Evolutionary conservation across 2,797 vertebrate species (phyloP).

Genomic region (Cryptoprocta ferox): DNA sequence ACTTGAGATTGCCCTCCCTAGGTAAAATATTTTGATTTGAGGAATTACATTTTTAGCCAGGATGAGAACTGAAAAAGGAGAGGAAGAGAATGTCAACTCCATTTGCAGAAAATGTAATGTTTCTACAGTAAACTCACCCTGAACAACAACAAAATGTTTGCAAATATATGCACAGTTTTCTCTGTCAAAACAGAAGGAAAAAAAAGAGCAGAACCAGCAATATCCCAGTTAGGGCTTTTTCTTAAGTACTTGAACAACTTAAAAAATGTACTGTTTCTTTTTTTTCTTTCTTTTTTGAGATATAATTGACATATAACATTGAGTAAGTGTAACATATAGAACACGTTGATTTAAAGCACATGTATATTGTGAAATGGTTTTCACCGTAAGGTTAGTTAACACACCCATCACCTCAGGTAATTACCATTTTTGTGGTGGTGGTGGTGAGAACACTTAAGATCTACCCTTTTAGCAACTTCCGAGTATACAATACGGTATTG

Average conservation of each 20-base stretch:
- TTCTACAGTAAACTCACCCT: background rate
- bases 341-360: background rate
- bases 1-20: conserved; percentile 36
- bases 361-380: background rate
- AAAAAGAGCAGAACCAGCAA: background rate
- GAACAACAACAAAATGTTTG: background rate
- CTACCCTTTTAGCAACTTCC: background rate
- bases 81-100: background rate
- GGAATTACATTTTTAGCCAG: conserved; percentile 27
- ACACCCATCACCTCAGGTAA: background rate
- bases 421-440: background rate
- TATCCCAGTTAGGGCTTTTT: background rate
- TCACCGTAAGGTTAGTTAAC: background rate
- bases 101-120: conserved; percentile 32
- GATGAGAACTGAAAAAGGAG: background rate
- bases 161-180: background rate
- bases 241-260: conserved; percentile 13
- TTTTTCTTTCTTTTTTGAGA: background rate
- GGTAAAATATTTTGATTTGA: conserved; percentile 24
- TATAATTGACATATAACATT: background rate
- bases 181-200: background rate
- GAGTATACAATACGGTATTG: background rate
- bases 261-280: background rate
- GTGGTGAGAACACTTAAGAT: background rate
- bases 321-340: background rate